Base-by-base conservation (phyloP, 1,140 invertebrate species). In the Drosophila pectinifera region DNA sequence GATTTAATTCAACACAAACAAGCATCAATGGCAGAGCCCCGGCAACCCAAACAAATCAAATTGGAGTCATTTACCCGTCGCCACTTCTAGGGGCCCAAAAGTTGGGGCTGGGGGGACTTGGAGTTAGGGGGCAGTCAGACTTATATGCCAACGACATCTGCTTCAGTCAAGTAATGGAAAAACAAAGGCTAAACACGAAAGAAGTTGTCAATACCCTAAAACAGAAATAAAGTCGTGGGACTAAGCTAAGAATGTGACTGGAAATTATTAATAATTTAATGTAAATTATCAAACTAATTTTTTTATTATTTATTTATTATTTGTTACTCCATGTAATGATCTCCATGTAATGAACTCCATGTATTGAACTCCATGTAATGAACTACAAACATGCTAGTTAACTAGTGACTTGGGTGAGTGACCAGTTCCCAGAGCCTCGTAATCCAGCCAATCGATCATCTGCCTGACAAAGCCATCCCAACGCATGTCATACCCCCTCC, bases 11-110 rank as follows among this genome's bases (percentile, higher is more conserved):
- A 59, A 73, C 54, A 51, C 59, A 61, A 61, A 72, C 74, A 78
- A 49, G 38, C 82, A 78, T 67, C 81, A 78, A 74, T 69, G 51
- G 64, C 46, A 61, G 42, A 68, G 36, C 62, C 42, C 56, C 22
- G 41, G 56, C 62, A 85, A 58, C 59, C 68, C 82, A 86, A 86
- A 86, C 83, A 86, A 86, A 86, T 86, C 83, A 86, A 86, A 86
- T 88, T 86, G 83, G 67, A 88, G 83, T 88, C 83, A 86, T 86
- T 86, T 86, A 83, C 79, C 79, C 79, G 72, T 83, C 83, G 79
- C 86, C 83, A 86, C 79, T 79, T 49, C 43, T 72, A 36, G 39
- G 45, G 64, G 64, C 54, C 49, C 18, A 31, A 31, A 45, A 49
- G 24, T 20, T 18, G 45, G 28, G 8, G 7, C 7, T 28, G 58